These are phyloP conservation scores for Ptychoptera contaminata DNA, from an alignment of 2,888 invertebrate species.

Conservation along the genomic window DNA sequence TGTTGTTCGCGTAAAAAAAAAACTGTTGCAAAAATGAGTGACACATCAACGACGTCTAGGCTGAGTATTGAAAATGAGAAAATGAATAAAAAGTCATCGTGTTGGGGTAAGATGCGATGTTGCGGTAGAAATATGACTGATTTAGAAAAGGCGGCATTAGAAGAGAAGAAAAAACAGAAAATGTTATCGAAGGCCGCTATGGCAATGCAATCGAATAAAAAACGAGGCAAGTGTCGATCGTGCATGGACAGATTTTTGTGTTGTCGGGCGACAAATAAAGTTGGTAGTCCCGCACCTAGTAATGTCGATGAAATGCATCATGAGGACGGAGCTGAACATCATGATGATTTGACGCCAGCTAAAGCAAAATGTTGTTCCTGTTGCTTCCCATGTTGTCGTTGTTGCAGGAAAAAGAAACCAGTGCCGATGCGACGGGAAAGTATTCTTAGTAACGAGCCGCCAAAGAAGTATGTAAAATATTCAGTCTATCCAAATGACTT, in stretches of 20 bases:
- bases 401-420: neutral
- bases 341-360: constrained; percentile 23
- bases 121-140: too few species aligned
- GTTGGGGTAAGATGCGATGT: neutral
- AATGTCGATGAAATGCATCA: constrained; percentile 12
- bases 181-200: constrained; percentile 6
- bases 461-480: constrained; percentile 14
- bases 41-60: too few species aligned
- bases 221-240: constrained; percentile 22
- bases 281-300: constrained; percentile 24
- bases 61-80: neutral
- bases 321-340: constrained; percentile 22
- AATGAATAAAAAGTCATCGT: neutral
- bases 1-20: neutral
- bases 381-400: constrained; percentile 26
- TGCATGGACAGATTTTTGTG: constrained; percentile 28
- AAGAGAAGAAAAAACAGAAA: constrained; percentile 8
- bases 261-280: constrained; percentile 28
- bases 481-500: neutral
- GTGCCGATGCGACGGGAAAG: constrained; percentile 37
- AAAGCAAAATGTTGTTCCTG: constrained; percentile 26
- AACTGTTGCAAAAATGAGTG: neutral
- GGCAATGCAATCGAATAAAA: constrained; percentile 12
- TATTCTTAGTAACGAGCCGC: constrained; percentile 35
- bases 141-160: too few species aligned